A percentile compares a stretch with the other conserved stretches of the same genome.
phyloP scores from a whole-genome alignment of 2,888 invertebrate species.

The Lacanobia oleracea region DNA sequence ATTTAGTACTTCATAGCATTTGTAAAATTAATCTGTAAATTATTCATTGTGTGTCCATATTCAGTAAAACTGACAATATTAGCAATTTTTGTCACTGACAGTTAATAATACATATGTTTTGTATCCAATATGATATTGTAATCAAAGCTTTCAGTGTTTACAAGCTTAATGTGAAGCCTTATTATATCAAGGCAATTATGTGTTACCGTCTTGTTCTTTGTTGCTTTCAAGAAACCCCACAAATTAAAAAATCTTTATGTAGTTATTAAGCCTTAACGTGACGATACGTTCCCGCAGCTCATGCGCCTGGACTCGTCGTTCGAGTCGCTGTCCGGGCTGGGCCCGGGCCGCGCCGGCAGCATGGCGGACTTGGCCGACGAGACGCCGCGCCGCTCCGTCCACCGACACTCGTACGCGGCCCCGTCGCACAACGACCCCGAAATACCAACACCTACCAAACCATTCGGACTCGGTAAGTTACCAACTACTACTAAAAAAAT shows the following conservation, averaged over 20 bases:
- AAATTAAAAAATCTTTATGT: fast-evolving
- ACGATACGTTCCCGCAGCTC: slow-evolving; percentile 88
- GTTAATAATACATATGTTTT: neutral
- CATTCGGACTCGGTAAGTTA: slow-evolving; percentile 95
- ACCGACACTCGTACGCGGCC: slow-evolving; percentile 91
- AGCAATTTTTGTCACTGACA: neutral
- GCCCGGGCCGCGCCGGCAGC: slow-evolving; percentile 94
- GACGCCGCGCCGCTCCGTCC: slow-evolving; percentile 78
- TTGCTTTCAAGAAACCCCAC: slow-evolving; percentile 30
- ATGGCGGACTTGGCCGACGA: slow-evolving; percentile 95
- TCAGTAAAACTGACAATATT: neutral
- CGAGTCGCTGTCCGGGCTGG: slow-evolving; percentile 93
- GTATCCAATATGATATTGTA: neutral
- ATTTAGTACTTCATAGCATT: slow-evolving; percentile 10
- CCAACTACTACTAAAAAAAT: neutral
- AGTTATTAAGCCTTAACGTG: slow-evolving; percentile 2
- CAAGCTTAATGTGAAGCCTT: slow-evolving; percentile 8
- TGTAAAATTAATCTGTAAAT: slow-evolving; percentile 10
- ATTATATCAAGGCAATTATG: neutral
- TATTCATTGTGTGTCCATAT: slow-evolving; percentile 4
- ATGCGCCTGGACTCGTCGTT: slow-evolving; percentile 95
- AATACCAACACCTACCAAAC: slow-evolving; percentile 92
- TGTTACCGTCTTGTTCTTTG: neutral
- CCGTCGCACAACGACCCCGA: slow-evolving; percentile 88
- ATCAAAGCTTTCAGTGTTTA: slow-evolving; percentile 39